Conservation (phyloP, 2,888 invertebrate species). For the Phymatocera aterrima region DNA sequence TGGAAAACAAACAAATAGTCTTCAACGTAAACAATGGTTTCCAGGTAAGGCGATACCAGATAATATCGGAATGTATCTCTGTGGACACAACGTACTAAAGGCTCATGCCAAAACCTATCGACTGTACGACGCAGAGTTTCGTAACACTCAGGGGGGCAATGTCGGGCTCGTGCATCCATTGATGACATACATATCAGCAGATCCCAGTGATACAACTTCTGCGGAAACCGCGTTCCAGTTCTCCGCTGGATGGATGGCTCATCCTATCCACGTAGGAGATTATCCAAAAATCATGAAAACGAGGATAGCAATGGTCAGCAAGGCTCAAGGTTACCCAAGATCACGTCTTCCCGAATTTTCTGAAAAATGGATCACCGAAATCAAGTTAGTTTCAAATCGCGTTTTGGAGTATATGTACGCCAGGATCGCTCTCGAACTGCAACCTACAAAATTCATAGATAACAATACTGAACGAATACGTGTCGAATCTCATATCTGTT, state of each 20-base stretch:
- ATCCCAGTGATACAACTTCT: constrained; percentile 49
- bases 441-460: background rate
- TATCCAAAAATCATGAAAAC: constrained; percentile 76
- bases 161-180: constrained; percentile 56
- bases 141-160: constrained; percentile 77
- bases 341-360: constrained; percentile 76
- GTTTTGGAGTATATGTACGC: background rate
- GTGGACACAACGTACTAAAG: constrained; percentile 84
- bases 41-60: constrained; percentile 73
- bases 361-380: constrained; percentile 58
- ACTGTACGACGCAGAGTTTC: constrained; percentile 80
- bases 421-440: too few relatives aligned
- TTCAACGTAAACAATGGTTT: constrained; percentile 70
- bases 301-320: constrained; percentile 72
- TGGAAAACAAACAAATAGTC: background rate
- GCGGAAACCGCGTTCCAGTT: constrained; percentile 71
- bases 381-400: background rate
- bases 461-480: too few relatives aligned
- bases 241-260: constrained; percentile 74
- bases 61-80: constrained; percentile 81
- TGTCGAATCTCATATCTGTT: too few relatives aligned
- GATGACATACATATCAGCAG: constrained; percentile 52
- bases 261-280: constrained; percentile 76
- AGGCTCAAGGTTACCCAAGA: constrained; percentile 69
- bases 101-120: constrained; percentile 84